A percentile compares a stretch with the other conserved stretches of the same genome.
These are phyloP conservation scores for Caradrina clavipalpis DNA, from an alignment of 2,888 invertebrate species.

Conservation along the genomic window DNA sequence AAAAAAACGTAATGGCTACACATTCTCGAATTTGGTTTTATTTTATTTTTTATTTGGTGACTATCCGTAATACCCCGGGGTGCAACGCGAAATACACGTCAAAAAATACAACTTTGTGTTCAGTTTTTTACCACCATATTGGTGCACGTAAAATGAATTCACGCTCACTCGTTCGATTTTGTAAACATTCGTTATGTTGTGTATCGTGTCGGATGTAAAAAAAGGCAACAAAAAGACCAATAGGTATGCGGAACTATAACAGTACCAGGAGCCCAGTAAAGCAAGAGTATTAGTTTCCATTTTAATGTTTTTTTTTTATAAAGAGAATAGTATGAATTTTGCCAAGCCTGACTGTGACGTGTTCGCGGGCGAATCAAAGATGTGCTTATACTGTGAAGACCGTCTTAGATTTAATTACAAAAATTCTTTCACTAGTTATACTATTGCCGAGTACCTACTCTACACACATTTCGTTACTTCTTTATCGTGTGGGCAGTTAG, in stretches of 20 bases:
- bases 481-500: too few species aligned
- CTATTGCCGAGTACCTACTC: too few species aligned
- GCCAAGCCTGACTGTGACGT: too few species aligned
- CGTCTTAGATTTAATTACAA: too few species aligned
- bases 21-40: not conserved
- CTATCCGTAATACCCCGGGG: not conserved
- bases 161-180: not conserved
- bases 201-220: not conserved
- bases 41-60: not conserved
- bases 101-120: constrained; percentile 1
- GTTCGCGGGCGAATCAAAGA: too few species aligned
- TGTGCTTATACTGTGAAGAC: too few species aligned
- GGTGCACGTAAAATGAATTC: constrained; percentile 10
- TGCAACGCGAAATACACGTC: not conserved
- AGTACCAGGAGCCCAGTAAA: too few species aligned
- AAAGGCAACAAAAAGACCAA: not conserved
- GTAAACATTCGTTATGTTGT: not conserved
- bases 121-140: constrained; percentile 8
- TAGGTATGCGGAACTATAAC: not conserved
- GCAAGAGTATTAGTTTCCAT: too few species aligned
- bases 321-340: too few species aligned
- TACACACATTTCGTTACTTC: too few species aligned
- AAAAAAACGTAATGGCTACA: not conserved
- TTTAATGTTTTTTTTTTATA: too few species aligned
- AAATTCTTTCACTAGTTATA: too few species aligned